Base-by-base conservation (phyloP, 2,888 invertebrate genomes). In the Amiota minor region DNA sequence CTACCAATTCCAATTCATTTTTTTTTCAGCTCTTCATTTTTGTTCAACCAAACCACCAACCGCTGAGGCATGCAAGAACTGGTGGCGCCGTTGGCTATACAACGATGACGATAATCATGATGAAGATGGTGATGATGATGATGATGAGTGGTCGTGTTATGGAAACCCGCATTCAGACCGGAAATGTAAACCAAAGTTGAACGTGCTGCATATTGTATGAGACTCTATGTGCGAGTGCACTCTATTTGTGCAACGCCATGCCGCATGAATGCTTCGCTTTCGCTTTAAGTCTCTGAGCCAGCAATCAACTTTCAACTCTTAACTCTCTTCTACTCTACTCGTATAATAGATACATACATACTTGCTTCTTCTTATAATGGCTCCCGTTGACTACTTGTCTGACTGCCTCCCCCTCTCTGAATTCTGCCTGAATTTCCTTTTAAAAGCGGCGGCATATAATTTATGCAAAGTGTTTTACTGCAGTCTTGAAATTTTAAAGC, bases 161-260 rank as follows among this genome's bases (percentile, higher is more conserved):
- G 67, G 67, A 68, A 68, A 68, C 50, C 67, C 67, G 67, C 67
- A 68, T 68, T 68, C 67, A 53, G 35, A 68, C 50, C 67, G 67
- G 67, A 68, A 68, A 68, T 68, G 67, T 65, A 68, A 68, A 68
- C 50, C 67, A 68, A 68, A 68, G 67, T 68, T 68, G 67, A 68
- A 68, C 50, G 67, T 68, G 67, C 67, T 49, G 50, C 35, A 62
- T 62, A 62, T 62, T 62, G 62, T 18, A 62, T 45, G 45, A 12
- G 14, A 14, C 53, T 45, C 35, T 62, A 35, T 45, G 45, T 62
- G 61, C 59, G 53, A 47, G 47, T 65, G 49, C 20, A 23, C 23
- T 68, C 45, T 62, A 62, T 45, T 35, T 45, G 35, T 67, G 12
- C 18, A 20, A 20, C 45, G 23, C 35, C 20, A 10, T 49, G 18